Evolutionary conservation across 1,140 invertebrate species (phyloP), one percentile per base, ranked within the genome.

Genomic region (Ylistrum balloti): DNA sequence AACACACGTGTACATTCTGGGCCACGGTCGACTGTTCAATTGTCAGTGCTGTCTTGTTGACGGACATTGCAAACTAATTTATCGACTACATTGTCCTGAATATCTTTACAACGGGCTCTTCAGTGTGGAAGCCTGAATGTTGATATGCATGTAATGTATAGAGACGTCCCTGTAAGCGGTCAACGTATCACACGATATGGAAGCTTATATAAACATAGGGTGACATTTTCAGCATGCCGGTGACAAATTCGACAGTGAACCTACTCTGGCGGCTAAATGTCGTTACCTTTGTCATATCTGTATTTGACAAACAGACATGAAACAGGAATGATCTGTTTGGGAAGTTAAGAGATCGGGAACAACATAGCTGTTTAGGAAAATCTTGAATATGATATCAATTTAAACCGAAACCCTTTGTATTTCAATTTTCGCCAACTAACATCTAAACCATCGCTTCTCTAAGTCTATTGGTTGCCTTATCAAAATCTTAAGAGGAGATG

Each of bases 111-210:
- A 17, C n/a, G n/a, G n/a, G 13, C 56, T 74, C 56, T 74, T n/a
- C 56, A 74, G 28, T n/a, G 45, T 22, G 22, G 22, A 56, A 17
- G 45, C 45, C 20, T 11, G 56, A 74, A 28, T 74, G 56, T 74
- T 74, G 22, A 74, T n/a, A 74, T 74, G 56, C 56, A 74, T 74
- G 56, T 74, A 22, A n/a, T 74, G 56, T 74, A 74, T 11, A 74
- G 56, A 74, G 56, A 74, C 56, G 56, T 74, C n/a, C 22, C 56
- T 74, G 56, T 74, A 74, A 74, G 56, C 56, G 56, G 56, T 74
- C 56, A 74, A 74, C 56, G 28, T 74, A 74, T 74, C n/a, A 9
- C 56, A 28, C 11, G 56, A 28, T 74, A 74, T 1, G 56, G 56
- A 28, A 1, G 56, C 56, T 74, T 28, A 74, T 28, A 28, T 28